Conservation (phyloP, 1,140 invertebrate genomes). For the Bombus ignitus region DNA sequence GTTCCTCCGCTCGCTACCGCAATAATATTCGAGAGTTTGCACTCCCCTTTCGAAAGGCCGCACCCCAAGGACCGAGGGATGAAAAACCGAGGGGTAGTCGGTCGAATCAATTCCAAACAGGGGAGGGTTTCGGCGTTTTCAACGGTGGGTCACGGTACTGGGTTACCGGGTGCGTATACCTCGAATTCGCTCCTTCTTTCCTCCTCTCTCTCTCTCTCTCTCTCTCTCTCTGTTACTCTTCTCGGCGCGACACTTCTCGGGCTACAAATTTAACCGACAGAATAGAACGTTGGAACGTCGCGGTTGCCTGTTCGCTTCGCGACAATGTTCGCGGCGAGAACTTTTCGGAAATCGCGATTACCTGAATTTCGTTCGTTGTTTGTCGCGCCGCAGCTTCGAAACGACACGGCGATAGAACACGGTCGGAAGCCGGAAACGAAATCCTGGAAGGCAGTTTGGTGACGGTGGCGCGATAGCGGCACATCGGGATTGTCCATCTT, state of each 20-base stretch:
- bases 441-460: too few relatives aligned
- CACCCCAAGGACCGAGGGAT: constrained; percentile 67
- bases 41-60: constrained; percentile 44
- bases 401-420: too few relatives aligned
- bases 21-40: constrained; percentile 61
- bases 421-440: too few relatives aligned
- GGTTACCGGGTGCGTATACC: constrained; percentile 66
- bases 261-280: constrained; percentile 9
- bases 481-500: constrained; percentile 52
- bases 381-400: too few relatives aligned
- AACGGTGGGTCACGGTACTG: constrained; percentile 62
- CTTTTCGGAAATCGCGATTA: too few relatives aligned
- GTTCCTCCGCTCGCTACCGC: constrained; percentile 41
- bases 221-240: neutral
- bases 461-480: neutral
- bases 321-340: too few relatives aligned
- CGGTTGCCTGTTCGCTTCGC: too few relatives aligned
- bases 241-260: constrained; percentile 36
- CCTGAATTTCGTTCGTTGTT: too few relatives aligned
- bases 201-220: neutral
- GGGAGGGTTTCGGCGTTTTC: constrained; percentile 58
- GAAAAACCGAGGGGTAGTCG: constrained; percentile 69
- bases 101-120: constrained; percentile 74
- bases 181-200: constrained; percentile 50
- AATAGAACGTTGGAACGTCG: too few relatives aligned